Evolutionary conservation across 2,888 invertebrate genomes (phyloP).

Genomic region (Aleiodes alternator): DNA sequence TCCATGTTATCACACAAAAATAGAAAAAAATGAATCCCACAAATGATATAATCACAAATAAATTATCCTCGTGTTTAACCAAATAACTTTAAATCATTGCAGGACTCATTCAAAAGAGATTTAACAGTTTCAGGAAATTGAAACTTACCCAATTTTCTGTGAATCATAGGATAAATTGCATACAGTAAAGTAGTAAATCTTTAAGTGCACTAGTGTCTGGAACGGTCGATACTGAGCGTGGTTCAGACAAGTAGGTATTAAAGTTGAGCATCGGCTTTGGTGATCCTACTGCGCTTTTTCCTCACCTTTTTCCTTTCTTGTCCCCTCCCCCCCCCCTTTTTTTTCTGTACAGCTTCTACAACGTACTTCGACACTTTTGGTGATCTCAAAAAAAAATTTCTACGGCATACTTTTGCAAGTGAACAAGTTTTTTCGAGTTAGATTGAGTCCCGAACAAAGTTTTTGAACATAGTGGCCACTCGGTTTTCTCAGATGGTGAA

Average conservation of each 20-base stretch:
- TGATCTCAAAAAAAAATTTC: slow-evolving; percentile 45
- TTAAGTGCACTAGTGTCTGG: not conserved
- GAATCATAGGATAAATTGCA: slow-evolving; percentile 14
- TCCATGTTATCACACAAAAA: too few species aligned
- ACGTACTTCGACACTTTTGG: slow-evolving; percentile 41
- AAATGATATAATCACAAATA: too few species aligned
- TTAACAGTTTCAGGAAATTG: not conserved
- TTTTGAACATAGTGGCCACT: slow-evolving; percentile 38
- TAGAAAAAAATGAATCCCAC: too few species aligned
- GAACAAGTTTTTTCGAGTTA: slow-evolving; percentile 51
- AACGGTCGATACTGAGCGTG: slow-evolving; percentile 19
- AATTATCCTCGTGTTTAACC: too few species aligned
- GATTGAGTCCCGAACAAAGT: slow-evolving; percentile 54
- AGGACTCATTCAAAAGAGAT: too few species aligned
- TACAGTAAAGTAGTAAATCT: slow-evolving; percentile 20
- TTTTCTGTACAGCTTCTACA: slow-evolving; percentile 32
- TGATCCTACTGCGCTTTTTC: slow-evolving; percentile 17
- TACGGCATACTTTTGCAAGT: slow-evolving; percentile 47
- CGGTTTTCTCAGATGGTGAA: slow-evolving; percentile 28
- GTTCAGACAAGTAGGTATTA: slow-evolving; percentile 51
- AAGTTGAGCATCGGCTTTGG: slow-evolving; percentile 43
- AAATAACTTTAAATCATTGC: too few species aligned
- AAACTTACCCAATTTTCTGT: not conserved
- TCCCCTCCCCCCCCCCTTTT: not conserved
- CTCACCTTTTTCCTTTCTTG: slow-evolving; percentile 5